Evolutionary conservation across 1,140 invertebrate species (phyloP), one percentile per base, ranked within the genome.

Genomic region (Drosophila orena): DNA sequence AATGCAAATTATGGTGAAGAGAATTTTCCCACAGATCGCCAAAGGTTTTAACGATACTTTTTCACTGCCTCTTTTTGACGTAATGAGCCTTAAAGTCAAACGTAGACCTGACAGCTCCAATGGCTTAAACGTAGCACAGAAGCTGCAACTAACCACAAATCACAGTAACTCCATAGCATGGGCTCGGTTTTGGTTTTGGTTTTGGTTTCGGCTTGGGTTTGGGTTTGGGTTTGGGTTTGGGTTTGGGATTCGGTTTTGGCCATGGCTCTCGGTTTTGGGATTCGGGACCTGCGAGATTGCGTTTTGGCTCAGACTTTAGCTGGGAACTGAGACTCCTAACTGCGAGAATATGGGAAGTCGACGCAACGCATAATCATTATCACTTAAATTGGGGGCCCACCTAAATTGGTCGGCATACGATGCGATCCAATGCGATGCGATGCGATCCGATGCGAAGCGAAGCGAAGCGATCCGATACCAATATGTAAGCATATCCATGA

Each of bases 61-160:
- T 59, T 74, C 42, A 49, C 58, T 40, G 46, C 60, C 35, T 56
- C 43, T 46, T 61, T 40, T 50, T 73, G 49, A 65, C 50, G 69
- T 85, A 85, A 85, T 85, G 81, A 85, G 81, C 81, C 81, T 85
- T 86, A 81, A 85, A 85, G 81, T 86, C 81, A 85, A 85, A 85
- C 77, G 81, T 78, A 85, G 77, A 86, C 69, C 81, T 85, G 81
- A 84, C 81, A 85, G 81, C 81, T 85, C 52, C 70, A 85, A 80
- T 77, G 81, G 78, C 81, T 78, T 85, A 77, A 86, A 85, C 81
- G 81, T 85, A 85, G 81, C 81, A 85, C 81, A 85, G 81, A 80
- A 85, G 81, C 81, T 85, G 81, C 81, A 81, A 77, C 81, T 85
- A 86, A 85, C 81, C 81, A 86, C 81, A 85, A 85, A 85, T 86